phyloP scores from a whole-genome alignment of 2,888 invertebrate species.

The Mythimna lalbum region DNA sequence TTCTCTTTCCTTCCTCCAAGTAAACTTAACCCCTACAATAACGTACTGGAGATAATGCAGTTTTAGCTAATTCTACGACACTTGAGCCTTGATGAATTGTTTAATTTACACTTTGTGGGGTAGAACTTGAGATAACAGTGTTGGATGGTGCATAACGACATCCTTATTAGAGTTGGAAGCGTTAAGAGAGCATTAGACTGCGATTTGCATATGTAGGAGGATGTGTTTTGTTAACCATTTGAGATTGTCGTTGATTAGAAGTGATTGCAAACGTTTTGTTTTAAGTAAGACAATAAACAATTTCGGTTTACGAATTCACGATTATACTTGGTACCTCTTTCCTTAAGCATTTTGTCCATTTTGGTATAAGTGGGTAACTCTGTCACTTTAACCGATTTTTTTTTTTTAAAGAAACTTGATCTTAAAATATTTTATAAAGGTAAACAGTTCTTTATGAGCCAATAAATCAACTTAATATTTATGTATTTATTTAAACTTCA shows the following conservation, averaged over 20 bases:
- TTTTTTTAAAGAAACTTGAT: no score
- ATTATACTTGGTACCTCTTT: no score
- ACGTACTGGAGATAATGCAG: slow-evolving; percentile 70
- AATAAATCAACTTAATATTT: no score
- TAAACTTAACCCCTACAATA: slow-evolving; percentile 71
- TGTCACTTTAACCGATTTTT: no score
- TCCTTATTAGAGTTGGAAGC: slow-evolving; percentile 55
- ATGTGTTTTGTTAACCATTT: slow-evolving; percentile 28
- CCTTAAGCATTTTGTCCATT: no score
- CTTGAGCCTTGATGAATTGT: slow-evolving; percentile 71
- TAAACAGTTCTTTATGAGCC: no score
- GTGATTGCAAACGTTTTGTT: slow-evolving; percentile 6
- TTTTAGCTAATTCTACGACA: slow-evolving; percentile 69
- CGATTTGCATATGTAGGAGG: slow-evolving; percentile 54
- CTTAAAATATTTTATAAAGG: no score
- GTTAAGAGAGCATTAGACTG: slow-evolving; percentile 54
- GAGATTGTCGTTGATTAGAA: slow-evolving; percentile 12
- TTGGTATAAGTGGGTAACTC: no score
- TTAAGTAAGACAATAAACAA: no score
- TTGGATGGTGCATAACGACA: slow-evolving; percentile 58
- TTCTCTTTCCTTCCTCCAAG: slow-evolving; percentile 76
- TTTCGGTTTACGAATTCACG: no score
- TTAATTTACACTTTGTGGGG: slow-evolving; percentile 64
- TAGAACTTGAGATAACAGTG: slow-evolving; percentile 56
- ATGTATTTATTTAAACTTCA: no score